Base-by-base conservation (phyloP, 2,888 invertebrate species). In the Eilema depressum region DNA sequence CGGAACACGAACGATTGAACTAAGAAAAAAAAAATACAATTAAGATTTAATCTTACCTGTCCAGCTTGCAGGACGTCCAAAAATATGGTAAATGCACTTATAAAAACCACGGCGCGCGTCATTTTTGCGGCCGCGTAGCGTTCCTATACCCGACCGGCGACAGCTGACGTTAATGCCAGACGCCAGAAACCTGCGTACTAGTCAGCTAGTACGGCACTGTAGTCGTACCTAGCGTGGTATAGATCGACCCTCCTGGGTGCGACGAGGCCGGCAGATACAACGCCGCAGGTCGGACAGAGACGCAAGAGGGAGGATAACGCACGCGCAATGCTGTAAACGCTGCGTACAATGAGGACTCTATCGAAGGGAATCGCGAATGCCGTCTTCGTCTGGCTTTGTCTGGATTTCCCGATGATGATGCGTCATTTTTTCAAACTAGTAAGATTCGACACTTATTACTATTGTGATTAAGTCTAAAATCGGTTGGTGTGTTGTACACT, bases 71-170 rank as follows among this genome's bases (percentile, higher is more conserved):
- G 94, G 91, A 95, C 95, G 92, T 96, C 96, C 94, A 95, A 93
- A 91, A 95, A 92, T 92, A 96, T 93, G 91, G 95, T 93, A 92
- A 96, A 95, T 91, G 96, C 96, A 96, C 96, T 95, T 90, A 96
- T 92, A 93, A 96, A 94, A 92, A 96, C 94, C 93, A 96, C 95
- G 93, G 95, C 95, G 91, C 95, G 96, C 96, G 96, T 93, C 96
- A 96, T 96, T 91, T 91, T 96, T 90, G 95, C 95, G 93, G 92
- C 91, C 94, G 94, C 94, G 92, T 81, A 88, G 89, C 91, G 90
- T 88, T 88, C 84, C 86, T 86, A 78, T 77, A 83, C 86, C 86
- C 87, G 89, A 89, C 88, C 89, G 89, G 85, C 86, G 80, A 86
- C 77, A 82, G 84, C 86, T 89, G 89, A 92, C 94, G 94, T 94